phyloP scores from a whole-genome alignment of 2,797 vertebrate genomes.

The Agapornis canus region DNA sequence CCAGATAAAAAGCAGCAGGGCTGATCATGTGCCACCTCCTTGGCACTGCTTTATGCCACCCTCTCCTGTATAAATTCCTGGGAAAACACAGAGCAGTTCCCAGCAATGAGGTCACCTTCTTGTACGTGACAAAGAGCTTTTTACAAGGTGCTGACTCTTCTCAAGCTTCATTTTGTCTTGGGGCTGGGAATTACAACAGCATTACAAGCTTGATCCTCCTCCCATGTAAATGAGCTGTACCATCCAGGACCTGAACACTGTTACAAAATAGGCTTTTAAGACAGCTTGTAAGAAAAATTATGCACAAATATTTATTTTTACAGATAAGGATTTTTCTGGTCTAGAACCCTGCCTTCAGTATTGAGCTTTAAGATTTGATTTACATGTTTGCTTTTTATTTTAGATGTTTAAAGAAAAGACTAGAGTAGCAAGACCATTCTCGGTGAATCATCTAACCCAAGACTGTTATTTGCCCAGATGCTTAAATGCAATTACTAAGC shows the following conservation, averaged over 20 bases:
- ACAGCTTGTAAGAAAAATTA: neutral
- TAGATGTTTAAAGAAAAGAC: neutral
- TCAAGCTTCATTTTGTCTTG: neutral
- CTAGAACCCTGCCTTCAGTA: neutral
- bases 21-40: fast-evolving
- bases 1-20: neutral
- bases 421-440: neutral
- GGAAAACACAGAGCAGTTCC: constrained; percentile 32
- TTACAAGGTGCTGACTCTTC: constrained; percentile 55
- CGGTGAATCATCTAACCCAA: neutral
- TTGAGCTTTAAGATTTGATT: neutral
- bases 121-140: constrained; percentile 48
- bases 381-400: neutral
- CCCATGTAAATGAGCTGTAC: neutral
- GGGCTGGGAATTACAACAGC: neutral
- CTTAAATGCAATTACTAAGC: neutral
- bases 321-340: neutral
- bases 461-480: neutral
- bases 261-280: neutral
- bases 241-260: neutral
- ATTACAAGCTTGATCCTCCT: neutral
- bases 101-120: constrained; percentile 33
- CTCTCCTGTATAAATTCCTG: neutral
- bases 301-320: neutral
- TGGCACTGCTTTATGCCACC: neutral